Base-by-base conservation (phyloP, 2,113 vertebrate species). In the Progne subis region DNA sequence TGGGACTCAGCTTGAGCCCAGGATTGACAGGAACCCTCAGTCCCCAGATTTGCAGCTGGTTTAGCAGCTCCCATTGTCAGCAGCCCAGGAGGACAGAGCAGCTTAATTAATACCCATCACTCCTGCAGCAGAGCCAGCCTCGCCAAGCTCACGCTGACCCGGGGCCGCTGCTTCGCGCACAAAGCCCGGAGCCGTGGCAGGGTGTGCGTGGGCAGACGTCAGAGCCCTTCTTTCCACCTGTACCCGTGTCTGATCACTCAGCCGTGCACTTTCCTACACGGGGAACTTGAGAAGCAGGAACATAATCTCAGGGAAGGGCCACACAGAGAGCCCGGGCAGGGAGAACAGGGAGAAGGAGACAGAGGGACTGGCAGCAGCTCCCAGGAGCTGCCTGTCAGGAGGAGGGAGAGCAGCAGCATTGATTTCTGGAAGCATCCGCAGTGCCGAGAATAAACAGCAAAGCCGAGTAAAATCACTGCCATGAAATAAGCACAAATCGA, bases 121-220 rank as follows among this genome's bases (percentile, higher is more conserved):
- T 72, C 14, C 11, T 11, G 39, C 1, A n/a, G 29, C n/a, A 47
- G 75, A 23, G 59, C 1, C 24, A 82, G 78, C 64, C 29, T 23
- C 11, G 82, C 49, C 86, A 61, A 25, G 57, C 82, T 82, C 71
- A 6, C 9, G 1, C 60, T 93, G 96, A 97, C 92, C 95, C 21
- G 2, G 90, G 72, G 12, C 94, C 49, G 53, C 86, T 12, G 60
- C 65, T n/a, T 3, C 2, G 5, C 8, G 1, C 85, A 41, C 5
- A 11, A 15, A 19, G 14, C 18, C 18, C 25, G 11, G 32, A 0
- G 13, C 14, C 0, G 2, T 1, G 63, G 90, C 71, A 5, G 1
- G 1, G 9, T 2, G 63, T 82, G 86, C 50, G 60, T 55, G 52
- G 91, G 70, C 53, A 57, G 41, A 94, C 91, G 91, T 97, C 95